These are phyloP conservation scores for Ceratoteleas bidentatus DNA, from an alignment of 1,140 invertebrate species.

Conservation along the genomic window DNA sequence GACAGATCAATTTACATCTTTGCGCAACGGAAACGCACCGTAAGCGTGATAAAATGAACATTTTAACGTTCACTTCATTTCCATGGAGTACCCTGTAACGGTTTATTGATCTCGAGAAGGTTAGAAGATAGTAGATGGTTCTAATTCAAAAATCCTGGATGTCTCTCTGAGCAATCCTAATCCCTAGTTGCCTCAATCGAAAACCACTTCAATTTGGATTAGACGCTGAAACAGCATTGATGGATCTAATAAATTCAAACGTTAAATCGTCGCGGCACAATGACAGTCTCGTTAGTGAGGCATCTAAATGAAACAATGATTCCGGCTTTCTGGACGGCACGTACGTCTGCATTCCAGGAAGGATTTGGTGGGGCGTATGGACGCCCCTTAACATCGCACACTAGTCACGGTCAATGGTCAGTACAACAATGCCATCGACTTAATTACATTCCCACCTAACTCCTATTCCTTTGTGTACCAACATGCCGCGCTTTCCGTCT, in stretches of 20 bases:
- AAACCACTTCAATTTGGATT: background rate
- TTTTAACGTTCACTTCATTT: too few relatives aligned
- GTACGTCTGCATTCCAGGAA: slow-evolving; percentile 48
- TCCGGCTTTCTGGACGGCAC: slow-evolving; percentile 39
- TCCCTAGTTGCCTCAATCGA: background rate
- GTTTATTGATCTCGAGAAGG: too few relatives aligned
- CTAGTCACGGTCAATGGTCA: slow-evolving; percentile 73
- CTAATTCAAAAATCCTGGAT: too few relatives aligned
- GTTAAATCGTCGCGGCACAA: slow-evolving; percentile 33
- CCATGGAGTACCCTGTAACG: too few relatives aligned
- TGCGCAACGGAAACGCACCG: too few relatives aligned
- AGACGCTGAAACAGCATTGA: background rate
- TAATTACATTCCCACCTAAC: slow-evolving; percentile 74
- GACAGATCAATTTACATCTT: too few relatives aligned
- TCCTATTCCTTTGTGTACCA: slow-evolving; percentile 61
- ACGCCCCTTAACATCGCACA: slow-evolving; percentile 69
- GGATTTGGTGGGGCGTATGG: slow-evolving; percentile 64
- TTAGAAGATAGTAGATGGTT: too few relatives aligned
- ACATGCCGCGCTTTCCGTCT: slow-evolving; percentile 62
- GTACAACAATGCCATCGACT: slow-evolving; percentile 71
- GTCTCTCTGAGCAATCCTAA: background rate
- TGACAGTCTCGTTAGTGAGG: slow-evolving; percentile 56
- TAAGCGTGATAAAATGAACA: too few relatives aligned
- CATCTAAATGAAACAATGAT: slow-evolving; percentile 64
- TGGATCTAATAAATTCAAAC: slow-evolving; percentile 31